Base-by-base conservation (phyloP, 1,140 invertebrate genomes). In the Leptinotarsa undecemlineata region DNA sequence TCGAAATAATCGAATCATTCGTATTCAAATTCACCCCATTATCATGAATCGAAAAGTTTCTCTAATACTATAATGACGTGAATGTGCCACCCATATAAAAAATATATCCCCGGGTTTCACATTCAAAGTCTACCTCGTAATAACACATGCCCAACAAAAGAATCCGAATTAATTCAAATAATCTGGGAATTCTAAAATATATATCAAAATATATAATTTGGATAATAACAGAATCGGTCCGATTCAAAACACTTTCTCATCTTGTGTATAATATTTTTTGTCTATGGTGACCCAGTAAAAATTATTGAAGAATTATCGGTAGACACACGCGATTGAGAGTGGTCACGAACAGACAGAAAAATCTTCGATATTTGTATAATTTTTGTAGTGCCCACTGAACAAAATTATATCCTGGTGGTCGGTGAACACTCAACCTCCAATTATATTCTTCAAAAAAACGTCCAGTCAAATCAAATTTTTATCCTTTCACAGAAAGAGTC, bases 191-290 rank as follows among this genome's bases (percentile, higher is more conserved):
- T 47, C 47, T 21, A 62, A 74, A 68, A 69, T 63, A 68, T 74
- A 74, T 77, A 77, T 77, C 73, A 71, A 71, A 74, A 77, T 77
- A 77, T 77, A 77, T 77, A 77, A 77, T 77, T 77, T 77, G 74
- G 69, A 77, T 77, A 77, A 77, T 77, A 42, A 77, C 51, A 66
- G 69, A 71, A 71, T 60, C 57, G 62, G 61, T 60, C 42, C 48
- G 68, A 75, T 42, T 66, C 61, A 71, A 75, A 75, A 75, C 68
- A 75, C 63, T 74, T 74, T 69, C 67, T 75, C 74, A 71, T 71
- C 48, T 68, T 48, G 26, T 75, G 42, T 64, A 64, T 69, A 64
- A 74, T 61, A 70, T 71, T 75, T 77, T 74, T 71, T 77, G 72
- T 77, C 72, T 69, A 69, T 60, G 76, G 72, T 77, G 76, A 77